Evolutionary conservation across 1,140 invertebrate genomes (phyloP), one percentile per base, ranked within the genome.

Genomic region (Drosophila sproati): DNA sequence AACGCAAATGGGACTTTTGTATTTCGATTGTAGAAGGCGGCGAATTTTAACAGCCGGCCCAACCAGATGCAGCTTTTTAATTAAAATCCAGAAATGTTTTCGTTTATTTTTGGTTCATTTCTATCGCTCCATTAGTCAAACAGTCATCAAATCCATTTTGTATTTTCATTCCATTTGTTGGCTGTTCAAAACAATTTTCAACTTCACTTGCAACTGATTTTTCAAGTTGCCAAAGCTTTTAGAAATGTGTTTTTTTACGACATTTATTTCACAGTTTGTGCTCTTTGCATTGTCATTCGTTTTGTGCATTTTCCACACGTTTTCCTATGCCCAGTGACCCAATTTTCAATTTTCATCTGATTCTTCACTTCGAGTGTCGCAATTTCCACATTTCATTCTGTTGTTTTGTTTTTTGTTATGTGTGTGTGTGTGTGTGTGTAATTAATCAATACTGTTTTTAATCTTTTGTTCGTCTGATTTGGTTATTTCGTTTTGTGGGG

Each of bases 381-480:
- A 79, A 83, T 82, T 64, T 85, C 51, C 64, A n/a, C 50, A 32
- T 59, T 66, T 69, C 52, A 62, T 29, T 67, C n/a, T 41, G 10
- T 59, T 28, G 34, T 55, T 57, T 41, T 31, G 20, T 20, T 20
- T 20, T 20, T 20, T 20, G 20, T 20, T 20, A 2, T 20, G 20
- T 20, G 20, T 73, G 12, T 12, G 20, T 20, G 20, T 20, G 20
- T 48, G 62, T 56, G 78, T 70, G 57, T 73, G 67, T 73, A 87
- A 87, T 82, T 79, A 69, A 87, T 87, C 83, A 87, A 87, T 87
- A 82, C 80, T 82, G 68, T 64, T 69, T 86, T 72, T 52, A 63
- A 68, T 73, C 77, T 51, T 34, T 28, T 50, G 29, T 48, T 39
- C 66, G 62, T 54, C 20, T 47, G 45, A 34, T 41, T 62, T 79